Evolutionary conservation across 92 coral and sea anemone species (phyloP), one percentile per base, ranked within the genome.

Genomic region (Siderastrea siderea): DNA sequence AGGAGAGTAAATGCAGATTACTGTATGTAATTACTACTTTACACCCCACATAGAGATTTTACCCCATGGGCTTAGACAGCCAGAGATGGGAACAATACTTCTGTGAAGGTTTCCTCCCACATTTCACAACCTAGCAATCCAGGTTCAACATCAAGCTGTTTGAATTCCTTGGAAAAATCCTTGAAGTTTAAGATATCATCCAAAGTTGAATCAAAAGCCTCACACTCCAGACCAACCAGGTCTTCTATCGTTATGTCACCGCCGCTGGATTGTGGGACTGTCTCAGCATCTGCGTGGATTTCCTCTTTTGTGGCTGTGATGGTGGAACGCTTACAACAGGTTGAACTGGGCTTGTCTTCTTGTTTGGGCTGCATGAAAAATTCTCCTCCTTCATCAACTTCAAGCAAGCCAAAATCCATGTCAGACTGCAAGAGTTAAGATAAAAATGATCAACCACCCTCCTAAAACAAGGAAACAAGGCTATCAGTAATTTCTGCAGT

Each of bases 51-150:
- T 49, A n/a, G 47, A 50, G 59, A 57, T 66, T 79, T 63, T 58
- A 57, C 53, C 38, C 60, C 45, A 74, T 73, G 59, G 75, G 82
- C 84, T 93, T 84, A 95, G 75, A 95, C 98, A 57, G 96, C 92
- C 85, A 95, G 98, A 16, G 98, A 90, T 43, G 99, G 99, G 86
- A 97, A 97, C 50, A 97, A 87, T 51, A 91, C 97, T 59, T 95
- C 97, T 88, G 96, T 92, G 82, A 95, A 97, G 78, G 95, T 95
- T 90, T 97, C 99, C 98, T 95, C 95, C 99, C 99, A 97, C 93
- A 92, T 94, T 57, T 87, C 93, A 65, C 92, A 91, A 70, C 96
- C 95, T 73, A 93, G 88, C 79, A 95, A 84, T 61, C 88, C 96
- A 74, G 94, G 94, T 57, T 95, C 98, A 86, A 84, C 91, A 71